Evolutionary conservation across 1,140 invertebrate genomes (phyloP).

Genomic region (Saccostrea cuccullata): DNA sequence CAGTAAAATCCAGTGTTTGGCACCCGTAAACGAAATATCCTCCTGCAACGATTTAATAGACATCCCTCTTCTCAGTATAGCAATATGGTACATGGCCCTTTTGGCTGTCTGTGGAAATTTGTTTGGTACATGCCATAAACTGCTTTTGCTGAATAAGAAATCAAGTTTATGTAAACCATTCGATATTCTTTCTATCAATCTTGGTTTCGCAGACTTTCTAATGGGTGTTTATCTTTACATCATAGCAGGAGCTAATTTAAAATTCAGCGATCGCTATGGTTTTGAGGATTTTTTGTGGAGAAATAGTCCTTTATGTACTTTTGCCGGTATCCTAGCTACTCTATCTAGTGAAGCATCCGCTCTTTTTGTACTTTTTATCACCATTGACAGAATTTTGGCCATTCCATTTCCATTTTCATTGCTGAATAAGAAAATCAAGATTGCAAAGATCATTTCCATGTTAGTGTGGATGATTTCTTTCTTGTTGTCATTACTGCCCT

Average conservation of each 20-base stretch:
- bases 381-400: conserved; percentile 64
- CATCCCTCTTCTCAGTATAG: conserved; percentile 43
- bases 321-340: conserved; percentile 67
- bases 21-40: conserved; percentile 56
- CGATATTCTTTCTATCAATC: conserved; percentile 55
- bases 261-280: conserved; percentile 65
- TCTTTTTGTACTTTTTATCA: conserved; percentile 63
- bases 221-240: conserved; percentile 73
- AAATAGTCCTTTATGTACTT: conserved; percentile 60
- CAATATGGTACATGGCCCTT: conserved; percentile 58
- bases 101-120: conserved; percentile 58
- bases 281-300: conserved; percentile 64
- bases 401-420: conserved; percentile 65
- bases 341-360: conserved; percentile 66
- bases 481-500: neutral
- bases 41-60: conserved; percentile 62
- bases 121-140: conserved; percentile 40
- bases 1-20: conserved; percentile 52
- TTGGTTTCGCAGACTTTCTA: conserved; percentile 63
- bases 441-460: no score
- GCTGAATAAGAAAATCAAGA: neutral
- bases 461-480: conserved; percentile 1
- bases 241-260: conserved; percentile 66
- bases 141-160: neutral
- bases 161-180: neutral